These are phyloP conservation scores for Linurgus olivaceus DNA, from an alignment of 2,797 vertebrate genomes.

Conservation along the genomic window DNA sequence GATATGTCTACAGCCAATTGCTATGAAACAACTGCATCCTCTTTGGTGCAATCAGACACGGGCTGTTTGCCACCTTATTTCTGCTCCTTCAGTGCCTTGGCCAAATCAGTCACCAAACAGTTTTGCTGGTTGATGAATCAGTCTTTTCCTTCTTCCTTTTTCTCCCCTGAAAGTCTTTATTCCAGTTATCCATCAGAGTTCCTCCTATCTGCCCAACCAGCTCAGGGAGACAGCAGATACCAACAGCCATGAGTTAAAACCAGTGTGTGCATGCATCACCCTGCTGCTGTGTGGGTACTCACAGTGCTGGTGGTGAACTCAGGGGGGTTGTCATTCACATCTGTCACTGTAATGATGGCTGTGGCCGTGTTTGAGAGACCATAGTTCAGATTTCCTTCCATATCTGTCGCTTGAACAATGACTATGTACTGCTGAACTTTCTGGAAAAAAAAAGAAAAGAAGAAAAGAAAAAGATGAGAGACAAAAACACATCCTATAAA, in stretches of 20 bases:
- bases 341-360: slow-evolving; percentile 89
- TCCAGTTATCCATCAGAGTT: not conserved
- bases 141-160: not conserved
- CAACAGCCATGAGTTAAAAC: not conserved
- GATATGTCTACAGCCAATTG: not conserved
- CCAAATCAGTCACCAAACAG: not conserved
- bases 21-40: not conserved
- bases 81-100: not conserved
- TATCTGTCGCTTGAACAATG: slow-evolving; percentile 93
- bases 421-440: slow-evolving; percentile 95
- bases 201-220: not conserved
- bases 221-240: not conserved
- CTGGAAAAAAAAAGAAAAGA: slow-evolving; percentile 62
- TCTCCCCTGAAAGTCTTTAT: not conserved
- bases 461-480: not conserved
- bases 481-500: not conserved
- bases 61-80: not conserved
- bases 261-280: not conserved
- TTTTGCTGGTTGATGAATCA: not conserved
- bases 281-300: slow-evolving; percentile 60
- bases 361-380: slow-evolving; percentile 95
- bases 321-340: slow-evolving; percentile 95
- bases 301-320: slow-evolving; percentile 91
- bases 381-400: slow-evolving; percentile 95
- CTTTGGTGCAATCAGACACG: not conserved